Conservation (phyloP, 2,113 vertebrate genomes). For the Gavialis gangeticus region DNA sequence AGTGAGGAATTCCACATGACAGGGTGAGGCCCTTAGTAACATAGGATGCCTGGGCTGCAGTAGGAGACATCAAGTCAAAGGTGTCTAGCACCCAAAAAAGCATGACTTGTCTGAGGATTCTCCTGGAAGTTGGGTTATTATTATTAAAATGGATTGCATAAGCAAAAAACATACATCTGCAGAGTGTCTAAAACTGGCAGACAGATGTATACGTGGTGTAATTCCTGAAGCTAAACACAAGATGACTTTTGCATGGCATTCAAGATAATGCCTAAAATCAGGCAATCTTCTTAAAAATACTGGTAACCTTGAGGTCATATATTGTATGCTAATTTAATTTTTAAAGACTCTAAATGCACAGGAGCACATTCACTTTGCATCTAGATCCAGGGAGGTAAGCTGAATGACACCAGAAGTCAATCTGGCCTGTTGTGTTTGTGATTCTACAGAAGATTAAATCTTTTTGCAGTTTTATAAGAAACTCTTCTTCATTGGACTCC, state of each 20-base stretch:
- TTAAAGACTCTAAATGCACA: background rate
- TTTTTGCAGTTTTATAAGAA: background rate
- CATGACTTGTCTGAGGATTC: slow-evolving; percentile 3
- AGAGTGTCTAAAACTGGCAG: background rate
- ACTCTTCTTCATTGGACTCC: background rate
- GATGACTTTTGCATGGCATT: background rate
- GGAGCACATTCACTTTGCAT: background rate
- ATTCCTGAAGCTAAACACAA: background rate
- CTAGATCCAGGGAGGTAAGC: background rate
- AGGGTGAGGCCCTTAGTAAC: slow-evolving; percentile 2
- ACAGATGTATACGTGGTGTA: background rate
- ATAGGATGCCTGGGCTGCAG: background rate
- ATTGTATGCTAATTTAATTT: background rate
- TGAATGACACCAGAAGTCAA: background rate
- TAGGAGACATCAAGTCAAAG: background rate
- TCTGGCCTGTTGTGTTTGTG: background rate
- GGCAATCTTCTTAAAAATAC: background rate
- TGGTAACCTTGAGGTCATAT: too few species aligned
- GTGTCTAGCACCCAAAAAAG: background rate
- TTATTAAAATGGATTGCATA: background rate
- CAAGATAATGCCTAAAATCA: background rate
- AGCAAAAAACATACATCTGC: background rate
- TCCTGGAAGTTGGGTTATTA: slow-evolving; percentile 1
- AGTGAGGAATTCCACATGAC: slow-evolving; percentile 30
- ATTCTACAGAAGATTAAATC: background rate